A percentile compares a stretch with the other conserved stretches of the same genome.
phyloP scores from a whole-genome alignment of 2,888 invertebrate species.

The Leuctra nigra region DNA sequence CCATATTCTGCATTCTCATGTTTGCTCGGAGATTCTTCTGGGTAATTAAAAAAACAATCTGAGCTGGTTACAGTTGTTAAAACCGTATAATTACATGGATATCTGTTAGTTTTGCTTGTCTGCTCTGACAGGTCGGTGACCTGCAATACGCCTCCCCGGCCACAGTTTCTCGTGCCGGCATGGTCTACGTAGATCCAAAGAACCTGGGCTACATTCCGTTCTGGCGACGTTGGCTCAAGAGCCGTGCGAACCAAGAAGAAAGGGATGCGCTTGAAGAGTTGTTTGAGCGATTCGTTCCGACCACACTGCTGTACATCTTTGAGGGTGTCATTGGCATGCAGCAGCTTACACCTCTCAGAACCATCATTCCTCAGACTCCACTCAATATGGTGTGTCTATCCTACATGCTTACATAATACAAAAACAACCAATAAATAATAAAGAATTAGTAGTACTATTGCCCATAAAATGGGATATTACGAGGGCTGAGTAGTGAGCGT shows the following conservation, averaged over 20 bases:
- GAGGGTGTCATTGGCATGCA: slow-evolving; percentile 69
- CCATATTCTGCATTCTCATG: too few species aligned
- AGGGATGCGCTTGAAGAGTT: slow-evolving; percentile 45
- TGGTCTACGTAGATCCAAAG: slow-evolving; percentile 92
- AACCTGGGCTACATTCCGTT: slow-evolving; percentile 80
- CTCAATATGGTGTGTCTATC: slow-evolving; percentile 74
- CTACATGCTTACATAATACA: too few species aligned
- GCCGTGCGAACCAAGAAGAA: slow-evolving; percentile 45
- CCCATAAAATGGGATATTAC: too few species aligned
- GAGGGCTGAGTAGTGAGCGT: too few species aligned
- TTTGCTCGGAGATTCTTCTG: too few species aligned
- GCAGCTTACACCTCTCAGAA: slow-evolving; percentile 65
- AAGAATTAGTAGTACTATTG: too few species aligned
- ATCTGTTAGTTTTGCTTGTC: too few species aligned
- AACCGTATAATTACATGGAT: too few species aligned
- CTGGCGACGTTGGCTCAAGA: slow-evolving; percentile 63
- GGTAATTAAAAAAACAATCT: too few species aligned
- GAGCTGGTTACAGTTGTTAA: too few species aligned
- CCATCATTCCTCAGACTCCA: slow-evolving; percentile 76
- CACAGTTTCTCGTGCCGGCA: slow-evolving; percentile 86
- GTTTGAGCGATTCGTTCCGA: slow-evolving; percentile 70
- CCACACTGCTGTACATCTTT: slow-evolving; percentile 61
- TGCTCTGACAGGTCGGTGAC: slow-evolving; percentile 84
- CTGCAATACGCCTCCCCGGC: slow-evolving; percentile 88
- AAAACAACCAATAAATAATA: too few species aligned